phyloP scores from a whole-genome alignment of 2,797 vertebrate species.

The Hipposideros larvatus region DNA sequence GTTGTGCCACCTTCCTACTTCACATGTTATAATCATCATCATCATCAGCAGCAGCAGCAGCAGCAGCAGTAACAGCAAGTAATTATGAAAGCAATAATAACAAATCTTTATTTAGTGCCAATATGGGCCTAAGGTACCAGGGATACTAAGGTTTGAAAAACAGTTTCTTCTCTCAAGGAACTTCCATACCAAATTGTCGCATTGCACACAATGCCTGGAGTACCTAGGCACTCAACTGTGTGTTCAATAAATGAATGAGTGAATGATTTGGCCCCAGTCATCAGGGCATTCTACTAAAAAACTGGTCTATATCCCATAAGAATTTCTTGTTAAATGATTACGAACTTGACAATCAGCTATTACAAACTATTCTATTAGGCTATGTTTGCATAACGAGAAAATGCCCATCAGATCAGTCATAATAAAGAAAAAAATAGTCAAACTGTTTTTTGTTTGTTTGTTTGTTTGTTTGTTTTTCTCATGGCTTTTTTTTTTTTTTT shows the following conservation, averaged over 20 bases:
- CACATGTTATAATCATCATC: neutral
- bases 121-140: neutral
- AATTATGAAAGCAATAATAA: constrained; percentile 2
- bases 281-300: constrained; percentile 27
- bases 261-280: neutral
- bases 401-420: neutral
- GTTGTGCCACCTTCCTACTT: neutral
- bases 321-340: constrained; percentile 32
- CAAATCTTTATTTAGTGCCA: neutral
- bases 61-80: neutral
- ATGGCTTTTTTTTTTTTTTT: too few species aligned
- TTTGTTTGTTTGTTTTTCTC: neutral
- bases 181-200: neutral
- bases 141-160: neutral
- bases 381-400: neutral
- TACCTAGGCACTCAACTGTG: neutral
- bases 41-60: neutral
- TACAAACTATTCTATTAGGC: neutral
- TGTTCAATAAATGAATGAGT: neutral
- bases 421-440: neutral
- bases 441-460: neutral
- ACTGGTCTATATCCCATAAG: constrained; percentile 7
- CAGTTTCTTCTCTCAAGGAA: neutral
- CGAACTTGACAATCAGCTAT: neutral
- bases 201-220: neutral